Percentiles rank a stretch among this genome's conserved stretches.
These are phyloP conservation scores for Sesia apiformis DNA, from an alignment of 2,888 invertebrate species.

Conservation along the genomic window DNA sequence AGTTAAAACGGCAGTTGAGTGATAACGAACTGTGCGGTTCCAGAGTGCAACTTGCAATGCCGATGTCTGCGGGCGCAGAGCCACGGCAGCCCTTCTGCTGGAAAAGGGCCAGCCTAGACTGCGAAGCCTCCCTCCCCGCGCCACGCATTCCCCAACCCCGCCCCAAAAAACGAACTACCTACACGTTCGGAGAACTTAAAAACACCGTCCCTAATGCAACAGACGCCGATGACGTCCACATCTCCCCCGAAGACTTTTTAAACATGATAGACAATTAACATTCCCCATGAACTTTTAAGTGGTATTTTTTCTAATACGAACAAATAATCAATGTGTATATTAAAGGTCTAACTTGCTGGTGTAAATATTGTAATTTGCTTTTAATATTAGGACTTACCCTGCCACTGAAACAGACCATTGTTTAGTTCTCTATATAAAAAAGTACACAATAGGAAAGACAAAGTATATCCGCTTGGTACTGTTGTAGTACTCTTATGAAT, in stretches of 20 bases:
- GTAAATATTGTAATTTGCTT: constrained; percentile 73
- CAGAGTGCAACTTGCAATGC: constrained; percentile 54
- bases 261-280: constrained; percentile 55
- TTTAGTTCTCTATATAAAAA: constrained; percentile 24
- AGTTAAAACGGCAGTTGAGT: constrained; percentile 57
- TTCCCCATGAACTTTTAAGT: constrained; percentile 14
- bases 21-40: constrained; percentile 54
- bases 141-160: constrained; percentile 2
- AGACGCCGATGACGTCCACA: constrained; percentile 33
- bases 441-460: background rate
- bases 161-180: constrained; percentile 31
- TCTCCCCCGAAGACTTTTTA: constrained; percentile 55
- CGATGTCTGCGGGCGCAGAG: constrained; percentile 68
- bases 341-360: constrained; percentile 47
- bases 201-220: constrained; percentile 53
- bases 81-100: constrained; percentile 50
- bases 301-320: constrained; percentile 27
- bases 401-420: constrained; percentile 71
- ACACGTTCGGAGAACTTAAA: constrained; percentile 67
- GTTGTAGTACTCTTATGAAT: constrained; percentile 6
- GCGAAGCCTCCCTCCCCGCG: constrained; percentile 26
- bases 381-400: constrained; percentile 52
- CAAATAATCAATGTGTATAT: constrained; percentile 46
- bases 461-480: background rate
- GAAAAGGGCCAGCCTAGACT: constrained; percentile 45